Conservation (phyloP, 2,797 vertebrate genomes). For the Dipus sagitta region DNA sequence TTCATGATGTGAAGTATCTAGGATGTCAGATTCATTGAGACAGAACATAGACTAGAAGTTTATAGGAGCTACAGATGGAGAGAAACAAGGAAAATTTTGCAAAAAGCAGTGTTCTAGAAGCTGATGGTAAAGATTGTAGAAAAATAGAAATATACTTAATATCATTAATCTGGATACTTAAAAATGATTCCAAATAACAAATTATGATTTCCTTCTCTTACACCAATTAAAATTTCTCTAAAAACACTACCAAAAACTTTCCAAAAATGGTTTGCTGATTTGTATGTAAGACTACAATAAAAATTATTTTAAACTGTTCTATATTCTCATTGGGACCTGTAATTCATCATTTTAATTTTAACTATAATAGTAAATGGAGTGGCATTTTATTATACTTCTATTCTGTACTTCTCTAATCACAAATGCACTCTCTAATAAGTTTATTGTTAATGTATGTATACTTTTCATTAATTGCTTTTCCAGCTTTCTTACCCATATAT, state of each 20-base stretch:
- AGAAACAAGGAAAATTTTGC: not conserved
- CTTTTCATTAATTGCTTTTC: constrained; percentile 20
- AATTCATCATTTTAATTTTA: not conserved
- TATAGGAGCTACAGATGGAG: not conserved
- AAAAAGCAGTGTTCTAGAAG: not conserved
- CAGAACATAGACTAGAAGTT: not conserved
- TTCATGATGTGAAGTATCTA: not conserved
- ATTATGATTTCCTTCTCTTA: constrained; percentile 19
- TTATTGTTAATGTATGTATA: not conserved
- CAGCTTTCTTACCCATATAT: not conserved
- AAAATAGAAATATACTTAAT: not conserved
- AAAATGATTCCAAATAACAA: not conserved
- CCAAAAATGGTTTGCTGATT: not conserved
- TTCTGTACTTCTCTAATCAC: not conserved
- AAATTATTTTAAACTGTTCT: not conserved
- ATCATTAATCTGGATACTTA: not conserved
- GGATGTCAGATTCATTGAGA: not conserved
- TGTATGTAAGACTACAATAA: not conserved
- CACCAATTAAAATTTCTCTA: not conserved
- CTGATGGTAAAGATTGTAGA: not conserved
- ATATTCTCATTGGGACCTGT: not conserved
- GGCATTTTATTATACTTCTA: not conserved
- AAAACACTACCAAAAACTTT: constrained; percentile 18
- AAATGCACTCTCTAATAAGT: not conserved
- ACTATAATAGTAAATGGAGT: not conserved